Evolutionary conservation across 2,888 invertebrate species (phyloP).

Genomic region (Camptogramma bilineatum): DNA sequence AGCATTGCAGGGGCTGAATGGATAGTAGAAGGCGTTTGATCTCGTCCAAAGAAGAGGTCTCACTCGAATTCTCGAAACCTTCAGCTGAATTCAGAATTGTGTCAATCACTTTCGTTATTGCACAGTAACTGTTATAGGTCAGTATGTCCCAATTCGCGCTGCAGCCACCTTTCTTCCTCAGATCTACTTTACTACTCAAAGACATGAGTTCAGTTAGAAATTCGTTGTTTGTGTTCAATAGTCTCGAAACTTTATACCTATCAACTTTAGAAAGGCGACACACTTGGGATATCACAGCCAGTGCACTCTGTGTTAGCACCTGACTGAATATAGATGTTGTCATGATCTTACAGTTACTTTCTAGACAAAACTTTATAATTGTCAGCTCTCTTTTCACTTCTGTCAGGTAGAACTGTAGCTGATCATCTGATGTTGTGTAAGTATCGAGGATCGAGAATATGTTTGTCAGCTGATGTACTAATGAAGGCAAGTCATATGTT

Average conservation of each 20-base stretch:
- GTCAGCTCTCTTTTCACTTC: conserved; percentile 81
- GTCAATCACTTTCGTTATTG: conserved; percentile 80
- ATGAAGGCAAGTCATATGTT: conserved; percentile 74
- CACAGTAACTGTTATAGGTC: conserved; percentile 81
- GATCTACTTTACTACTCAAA: conserved; percentile 58
- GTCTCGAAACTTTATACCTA: conserved; percentile 79
- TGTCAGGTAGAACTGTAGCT: conserved; percentile 77
- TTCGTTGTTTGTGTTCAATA: conserved; percentile 77
- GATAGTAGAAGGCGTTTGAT: conserved; percentile 77
- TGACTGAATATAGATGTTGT: conserved; percentile 80
- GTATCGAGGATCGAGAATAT: conserved; percentile 80
- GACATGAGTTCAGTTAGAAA: conserved; percentile 68
- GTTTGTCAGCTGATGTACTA: conserved; percentile 76
- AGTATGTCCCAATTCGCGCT: conserved; percentile 75
- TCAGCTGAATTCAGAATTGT: conserved; percentile 74
- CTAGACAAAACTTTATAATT: conserved; percentile 79
- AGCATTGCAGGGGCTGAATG: conserved; percentile 75
- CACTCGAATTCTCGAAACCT: conserved; percentile 62
- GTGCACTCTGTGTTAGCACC: conserved; percentile 75
- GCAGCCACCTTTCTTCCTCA: conserved; percentile 51
- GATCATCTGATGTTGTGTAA: conserved; percentile 72
- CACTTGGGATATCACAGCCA: conserved; percentile 81
- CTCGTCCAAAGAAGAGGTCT: conserved; percentile 76
- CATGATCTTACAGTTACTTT: conserved; percentile 81
- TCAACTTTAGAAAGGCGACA: conserved; percentile 80